Base-by-base conservation (phyloP, 2,888 invertebrate genomes). In the Drosophila basisetae region DNA sequence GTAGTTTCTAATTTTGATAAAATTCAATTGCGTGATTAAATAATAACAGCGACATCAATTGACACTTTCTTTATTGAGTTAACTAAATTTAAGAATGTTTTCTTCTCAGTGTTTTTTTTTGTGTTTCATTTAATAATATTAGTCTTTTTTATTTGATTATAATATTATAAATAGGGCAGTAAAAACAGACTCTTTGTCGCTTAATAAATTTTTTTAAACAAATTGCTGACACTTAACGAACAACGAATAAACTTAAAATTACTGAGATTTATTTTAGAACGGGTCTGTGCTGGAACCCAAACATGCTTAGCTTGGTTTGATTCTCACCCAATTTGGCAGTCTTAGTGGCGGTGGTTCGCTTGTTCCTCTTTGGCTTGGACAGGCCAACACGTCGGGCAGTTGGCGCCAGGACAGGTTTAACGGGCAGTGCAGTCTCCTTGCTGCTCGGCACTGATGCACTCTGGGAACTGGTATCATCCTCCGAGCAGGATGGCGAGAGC, bases 221-320 rank as follows among this genome's bases (percentile, higher is more conserved):
- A 64, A 31, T 22, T 35, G n/a, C 5, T 52, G 55, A 41, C 47
- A 52, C 37, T n/a, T 18, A 16, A 11, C 11, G 18, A 67, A 9
- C 30, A 16, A 16, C 30, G 0, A 33, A 33, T 43, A 0, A 22
- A 10, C 16, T 31, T 2, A 22, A 25, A 54, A n/a, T 9, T 25
- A 16, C 25, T 11, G 16, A 52, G 16, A 9, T 28, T 75, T 80
- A 90, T 59, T 91, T 89, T 33, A 91, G 82, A 13, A 92, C 93
- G 90, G 92, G 95, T 94, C 95, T 95, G 89, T 95, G 95, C 85
- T 95, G 94, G 87, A 96, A 96, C 30, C 95, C 96, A 92, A 95
- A 96, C 93, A 94, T 95, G 91, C 95, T 95, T n/a, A 96, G 91
- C 80, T 95, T 94, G 37, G 95, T 95, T 61, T 95, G 96, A 9